Evolutionary conservation across 1,140 invertebrate genomes (phyloP), one percentile per base, ranked within the genome.

Genomic region (Aphis craccivora): DNA sequence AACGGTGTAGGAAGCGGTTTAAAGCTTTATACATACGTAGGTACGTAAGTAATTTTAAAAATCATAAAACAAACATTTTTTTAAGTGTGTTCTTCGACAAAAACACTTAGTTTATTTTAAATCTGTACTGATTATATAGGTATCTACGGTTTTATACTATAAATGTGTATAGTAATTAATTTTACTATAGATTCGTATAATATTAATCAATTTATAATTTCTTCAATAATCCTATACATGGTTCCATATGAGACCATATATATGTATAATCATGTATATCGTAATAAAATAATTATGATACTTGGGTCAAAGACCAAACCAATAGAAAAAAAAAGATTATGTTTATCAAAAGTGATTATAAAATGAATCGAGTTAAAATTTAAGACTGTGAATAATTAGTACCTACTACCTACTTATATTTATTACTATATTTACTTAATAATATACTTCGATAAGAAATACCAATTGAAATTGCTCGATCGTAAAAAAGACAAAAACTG

Each of bases 271-370:
- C 9, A 84, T 37, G 6, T 83, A 1, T 6, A 88, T 43, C 51
- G n/a, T 37, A 89, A 53, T 89, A 89, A 53, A 89, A 89, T 53
- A 89, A 89, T 55, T 89, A 89, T 25, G 25, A 89, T 4, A 25
- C 35, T 89, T 55, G n/a, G 53, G 53, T 90, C 89, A 90, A 60
- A 67, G 89, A 90, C 30, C 43, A 90, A 90, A 67, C 89, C 30
- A 90, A 90, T 90, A n/a, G 89, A 35, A 67, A 90, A 51, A 48
- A 43, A n/a, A 43, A 90, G 88, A 90, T 90, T 90, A 45, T n/a
- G 1, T 67, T 90, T 90, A 90, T 67, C 89, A 43, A 40, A 90
- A 60, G 89, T 67, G 9, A 89, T 60, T 35, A 35, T 51, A 60
- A 37, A 43, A 90, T 37, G 20, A 90, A 55, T 67, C 60, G 37